Evolutionary conservation across 1,140 invertebrate species (phyloP), one percentile per base, ranked within the genome.

Genomic region (Rhagoletis zephyria): DNA sequence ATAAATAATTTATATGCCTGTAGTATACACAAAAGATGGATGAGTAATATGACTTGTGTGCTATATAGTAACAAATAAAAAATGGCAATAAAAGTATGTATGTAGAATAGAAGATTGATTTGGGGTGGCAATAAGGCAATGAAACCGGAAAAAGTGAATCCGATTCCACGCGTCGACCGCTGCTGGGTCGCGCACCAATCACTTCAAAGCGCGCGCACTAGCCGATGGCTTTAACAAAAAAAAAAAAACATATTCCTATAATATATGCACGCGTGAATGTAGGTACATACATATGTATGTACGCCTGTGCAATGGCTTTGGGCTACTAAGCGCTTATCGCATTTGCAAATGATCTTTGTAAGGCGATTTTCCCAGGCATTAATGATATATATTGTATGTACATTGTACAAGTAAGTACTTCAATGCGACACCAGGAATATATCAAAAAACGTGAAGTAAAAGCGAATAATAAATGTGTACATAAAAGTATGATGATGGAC

Each of bases 321-420:
- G 74, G 45, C 74, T 59, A 81, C 74, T 59, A 56, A 81, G 74
- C 74, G 74, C 51, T 81, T 81, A 81, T 81, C 74, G 74, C 74
- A 81, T 81, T 81, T 81, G 74, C 48, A 48, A 51, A 81, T 81
- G 48, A 81, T 19, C 74, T 56, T 81, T 81, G 51, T 81, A 81
- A 81, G 74, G 74, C 74, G 74, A 81, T 81, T 81, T 81, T 56
- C 74, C 74, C 74, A 81, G 74, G 74, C 74, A 16, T 40, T 74
- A 42, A 16, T 48, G 70, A 2, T 74, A 48, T 42, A n/a, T 64
- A 64, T n/a, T n/a, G 16, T 64, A 64, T n/a, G 16, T 64, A 64
- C 10, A 64, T 64, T n/a, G 30, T 30, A 30, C 30, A 30, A 30
- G 30, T 30, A 30, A 4, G 30, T 4, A 40, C 16, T 6, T 67